Evolutionary conservation across 2,888 invertebrate species (phyloP), one percentile per base, ranked within the genome.

Genomic region (Carcina quercana): DNA sequence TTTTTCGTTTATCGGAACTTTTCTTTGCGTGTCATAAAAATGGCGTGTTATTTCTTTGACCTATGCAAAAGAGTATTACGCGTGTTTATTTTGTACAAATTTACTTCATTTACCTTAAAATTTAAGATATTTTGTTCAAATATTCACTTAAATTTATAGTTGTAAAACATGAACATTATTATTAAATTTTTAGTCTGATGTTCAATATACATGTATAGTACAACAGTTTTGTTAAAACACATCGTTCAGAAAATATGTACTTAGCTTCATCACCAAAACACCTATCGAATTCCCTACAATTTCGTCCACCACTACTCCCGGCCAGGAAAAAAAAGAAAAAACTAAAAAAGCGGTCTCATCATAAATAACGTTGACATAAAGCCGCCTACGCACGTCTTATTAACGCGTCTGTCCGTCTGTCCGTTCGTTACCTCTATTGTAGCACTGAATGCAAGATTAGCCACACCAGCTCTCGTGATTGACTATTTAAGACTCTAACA

Each of bases 341-440:
- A 43, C 33, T 54, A 59, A 67, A 64, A 66, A 69, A 64, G 59
- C 58, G 64, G 50, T 60, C 65, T 63, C 68, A 63, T 78, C 73
- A 80, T 82, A 80, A 83, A 82, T 80, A 79, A 76, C 70, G 74
- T 75, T 75, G 79, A 80, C 80, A 76, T 70, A 71, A 67, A 70
- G 71, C 73, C 73, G 72, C 82, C 82, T 73, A 80, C 82, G 74
- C 78, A 73, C 67, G 63, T 71, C 80, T 79, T 79, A 79, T 78
- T 80, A 79, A 65, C 74, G 69, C 70, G 74, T 62, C 75, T 71
- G 78, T 78, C 70, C 65, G 78, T 75, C 64, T 64, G 79, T 76
- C 62, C 74, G 80, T 80, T 83, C 82, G 82, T 82, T 83, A 83
- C 76, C 68, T 65, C 76, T 56, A 82, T 82, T 82, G 82, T 82